These are phyloP conservation scores for Zonitis immaculata DNA, from an alignment of 2,888 invertebrate species.

Conservation along the genomic window DNA sequence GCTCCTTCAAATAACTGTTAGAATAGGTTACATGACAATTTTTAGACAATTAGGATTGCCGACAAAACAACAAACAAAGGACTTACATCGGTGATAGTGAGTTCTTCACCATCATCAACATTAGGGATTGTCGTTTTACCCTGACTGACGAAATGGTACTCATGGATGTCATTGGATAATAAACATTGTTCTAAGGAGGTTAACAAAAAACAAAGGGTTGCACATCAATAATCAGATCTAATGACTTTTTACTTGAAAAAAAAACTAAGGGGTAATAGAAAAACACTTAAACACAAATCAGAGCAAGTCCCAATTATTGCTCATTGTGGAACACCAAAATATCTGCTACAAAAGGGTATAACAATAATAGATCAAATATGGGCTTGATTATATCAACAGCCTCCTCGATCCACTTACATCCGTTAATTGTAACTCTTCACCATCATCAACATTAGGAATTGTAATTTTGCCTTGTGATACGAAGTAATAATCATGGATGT, in stretches of 20 bases:
- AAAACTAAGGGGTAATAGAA: too few species aligned
- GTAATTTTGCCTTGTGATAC: constrained; percentile 94
- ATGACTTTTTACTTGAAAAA: too few species aligned
- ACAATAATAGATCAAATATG: neutral
- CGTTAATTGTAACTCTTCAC: constrained; percentile 81
- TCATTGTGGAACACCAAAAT: neutral
- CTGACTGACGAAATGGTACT: constrained; percentile 94
- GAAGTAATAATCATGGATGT: constrained; percentile 89
- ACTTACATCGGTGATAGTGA: constrained; percentile 85
- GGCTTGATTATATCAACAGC: neutral
- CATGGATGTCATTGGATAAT: constrained; percentile 83
- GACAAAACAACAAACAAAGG: constrained; percentile 3
- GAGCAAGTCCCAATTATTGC: neutral
- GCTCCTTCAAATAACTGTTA: constrained; percentile 6
- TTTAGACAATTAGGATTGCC: too few species aligned
- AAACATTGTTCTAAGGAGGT: constrained; percentile 63
- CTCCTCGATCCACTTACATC: constrained; percentile 67
- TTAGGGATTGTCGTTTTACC: constrained; percentile 94
- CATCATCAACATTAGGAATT: constrained; percentile 93
- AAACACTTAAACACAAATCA: too few species aligned
- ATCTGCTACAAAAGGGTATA: neutral
- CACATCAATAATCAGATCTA: neutral
- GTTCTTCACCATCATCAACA: constrained; percentile 96
- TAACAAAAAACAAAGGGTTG: constrained; percentile 6
- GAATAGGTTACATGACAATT: constrained; percentile 3